phyloP scores from a whole-genome alignment of 1,140 invertebrate species.

The Galendromus occidentalis region DNA sequence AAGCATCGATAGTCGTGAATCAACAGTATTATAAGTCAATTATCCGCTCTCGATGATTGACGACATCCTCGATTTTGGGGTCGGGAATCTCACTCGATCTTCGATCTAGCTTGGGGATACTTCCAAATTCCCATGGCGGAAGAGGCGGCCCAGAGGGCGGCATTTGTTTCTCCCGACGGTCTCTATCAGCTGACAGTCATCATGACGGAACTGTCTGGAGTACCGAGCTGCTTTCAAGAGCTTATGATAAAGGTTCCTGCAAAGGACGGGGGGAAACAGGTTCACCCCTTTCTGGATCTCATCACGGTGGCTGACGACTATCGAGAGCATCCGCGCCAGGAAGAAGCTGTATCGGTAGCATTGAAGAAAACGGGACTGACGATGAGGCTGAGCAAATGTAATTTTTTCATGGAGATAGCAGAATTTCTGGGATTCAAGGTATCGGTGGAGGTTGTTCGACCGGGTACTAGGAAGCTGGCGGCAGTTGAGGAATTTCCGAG shows the following conservation, averaged over 20 bases:
- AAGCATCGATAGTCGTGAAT: too few species aligned
- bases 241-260: background rate
- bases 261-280: background rate
- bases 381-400: background rate
- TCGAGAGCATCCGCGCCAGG: background rate
- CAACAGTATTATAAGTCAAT: background rate
- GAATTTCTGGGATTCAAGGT: background rate
- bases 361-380: background rate
- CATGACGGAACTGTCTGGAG: background rate
- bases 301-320: background rate
- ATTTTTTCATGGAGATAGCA: background rate
- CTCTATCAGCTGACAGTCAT: background rate
- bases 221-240: background rate
- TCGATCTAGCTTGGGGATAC: conserved; percentile 12
- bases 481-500: conserved; percentile 12
- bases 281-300: background rate
- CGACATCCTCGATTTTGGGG: background rate
- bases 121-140: background rate
- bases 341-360: background rate
- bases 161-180: background rate
- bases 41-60: background rate
- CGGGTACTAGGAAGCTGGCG: conserved; percentile 7
- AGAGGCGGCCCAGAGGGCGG: too few species aligned
- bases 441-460: background rate
- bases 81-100: background rate